These are phyloP conservation scores for Stenolophus ochropezus DNA, from an alignment of 2,888 invertebrate genomes.

Conservation along the genomic window DNA sequence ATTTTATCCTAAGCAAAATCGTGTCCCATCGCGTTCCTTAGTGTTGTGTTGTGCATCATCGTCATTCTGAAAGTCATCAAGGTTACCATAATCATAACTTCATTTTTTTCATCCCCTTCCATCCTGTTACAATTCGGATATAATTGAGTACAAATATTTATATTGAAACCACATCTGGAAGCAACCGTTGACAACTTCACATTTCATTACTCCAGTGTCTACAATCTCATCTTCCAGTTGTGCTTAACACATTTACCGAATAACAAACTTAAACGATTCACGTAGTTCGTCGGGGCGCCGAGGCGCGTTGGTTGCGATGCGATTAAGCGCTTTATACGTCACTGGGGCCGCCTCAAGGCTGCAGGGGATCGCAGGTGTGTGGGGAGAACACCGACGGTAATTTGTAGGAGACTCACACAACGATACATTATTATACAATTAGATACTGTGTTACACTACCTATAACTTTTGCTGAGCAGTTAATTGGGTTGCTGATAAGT, in stretches of 20 bases:
- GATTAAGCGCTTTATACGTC: slow-evolving; percentile 1
- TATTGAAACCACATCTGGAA: background rate
- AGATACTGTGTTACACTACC: background rate
- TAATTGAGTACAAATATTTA: background rate
- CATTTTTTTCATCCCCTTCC: too few species aligned
- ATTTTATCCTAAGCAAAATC: too few species aligned
- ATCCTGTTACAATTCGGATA: background rate
- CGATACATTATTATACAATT: slow-evolving; percentile 20
- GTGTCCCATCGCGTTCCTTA: too few species aligned
- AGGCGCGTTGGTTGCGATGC: slow-evolving; percentile 7
- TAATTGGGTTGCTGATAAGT: background rate
- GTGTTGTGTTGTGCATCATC: too few species aligned
- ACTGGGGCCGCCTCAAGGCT: background rate
- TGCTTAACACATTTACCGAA: slow-evolving; percentile 11
- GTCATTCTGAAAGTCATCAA: too few species aligned
- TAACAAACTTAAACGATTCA: slow-evolving; percentile 29
- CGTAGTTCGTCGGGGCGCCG: background rate
- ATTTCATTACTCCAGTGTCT: slow-evolving; percentile 8
- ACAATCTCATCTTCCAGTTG: slow-evolving; percentile 1
- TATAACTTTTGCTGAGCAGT: background rate
- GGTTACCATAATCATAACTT: too few species aligned
- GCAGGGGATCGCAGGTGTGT: slow-evolving; percentile 1
- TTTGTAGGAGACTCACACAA: background rate
- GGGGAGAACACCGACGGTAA: background rate
- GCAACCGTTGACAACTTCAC: background rate